Percentiles rank a stretch among this genome's conserved stretches.
Evolutionary conservation across 2,113 vertebrate species (phyloP).

Genomic region (Phrynocephalus versicolor): DNA sequence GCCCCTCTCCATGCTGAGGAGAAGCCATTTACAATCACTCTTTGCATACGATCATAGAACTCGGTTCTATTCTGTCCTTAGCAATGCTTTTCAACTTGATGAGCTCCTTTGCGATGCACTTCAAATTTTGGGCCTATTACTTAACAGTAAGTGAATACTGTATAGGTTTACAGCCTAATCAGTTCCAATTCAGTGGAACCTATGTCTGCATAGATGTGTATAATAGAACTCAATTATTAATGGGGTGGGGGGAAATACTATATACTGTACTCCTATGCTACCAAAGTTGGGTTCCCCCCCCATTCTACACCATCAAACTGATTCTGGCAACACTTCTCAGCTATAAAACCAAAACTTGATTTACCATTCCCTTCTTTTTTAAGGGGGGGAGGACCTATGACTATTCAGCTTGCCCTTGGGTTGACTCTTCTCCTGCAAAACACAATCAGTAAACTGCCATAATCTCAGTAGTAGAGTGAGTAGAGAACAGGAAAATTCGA

Average conservation of each 20-base stretch:
- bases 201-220: neutral
- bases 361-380: no score
- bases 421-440: no score
- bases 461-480: neutral
- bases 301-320: no score
- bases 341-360: no score
- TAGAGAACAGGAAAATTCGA: neutral
- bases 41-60: no score
- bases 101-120: neutral
- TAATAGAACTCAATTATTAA: neutral
- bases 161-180: neutral
- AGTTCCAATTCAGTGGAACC: neutral
- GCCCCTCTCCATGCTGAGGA: no score
- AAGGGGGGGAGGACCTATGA: no score
- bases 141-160: neutral
- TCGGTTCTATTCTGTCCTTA: neutral
- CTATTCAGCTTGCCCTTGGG: no score
- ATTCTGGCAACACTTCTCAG: no score
- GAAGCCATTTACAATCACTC: no score
- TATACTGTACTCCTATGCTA: neutral
- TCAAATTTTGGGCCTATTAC: neutral
- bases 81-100: neutral
- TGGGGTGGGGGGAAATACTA: neutral
- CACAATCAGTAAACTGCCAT: neutral
- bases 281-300: no score